Base-by-base conservation (phyloP, 2,888 invertebrate genomes). In the Trichacis sp. region DNA sequence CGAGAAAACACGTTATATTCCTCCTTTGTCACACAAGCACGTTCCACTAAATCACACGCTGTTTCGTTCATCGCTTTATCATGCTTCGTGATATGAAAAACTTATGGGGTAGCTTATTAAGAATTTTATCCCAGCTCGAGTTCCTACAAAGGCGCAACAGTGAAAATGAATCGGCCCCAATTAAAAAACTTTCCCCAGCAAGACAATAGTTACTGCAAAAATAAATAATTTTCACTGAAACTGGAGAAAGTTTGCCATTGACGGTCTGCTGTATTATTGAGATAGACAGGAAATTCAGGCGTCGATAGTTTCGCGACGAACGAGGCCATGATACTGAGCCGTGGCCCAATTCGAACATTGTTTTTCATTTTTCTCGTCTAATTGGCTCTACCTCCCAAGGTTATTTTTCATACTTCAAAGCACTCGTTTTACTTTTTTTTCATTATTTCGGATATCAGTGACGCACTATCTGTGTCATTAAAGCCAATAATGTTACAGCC, bases 201-300 rank as follows among this genome's bases (percentile, higher is more conserved):
- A 19, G 15, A 40, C 15, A 5, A 8, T 40, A 14, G 17, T 43
- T 43, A 18, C 19, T 43, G 11, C 6, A 14, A 14, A 40, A 14
- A 14, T 12, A 15, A 12, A 14, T 3, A 3, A 40, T 40, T 15
- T 6, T 8, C 6, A 14, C 8, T 12, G 40, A 40, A 40, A 15
- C 6, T 40, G 6, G 8, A 15, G 5, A 8, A 48, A 3, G n/a
- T n/a, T 19, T 19, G 17, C 45, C 18, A 24, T 47, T 20, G 33
- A 45, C 36, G 43, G 43, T 49, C 42, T 43, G 15, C 52, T 36
- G 20, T 38, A 36, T 36, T 46, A 29, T 19, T 53, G 30, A 17
- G 45, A 50, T 54, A 50, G 54, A 54, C 50, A 54, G 54, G 50
- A 61, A 61, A 55, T 55, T 51, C 40, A 55, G 47, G 51, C 59